Percentiles rank a stretch among this genome's conserved stretches.
These are phyloP conservation scores for Macaria liturata DNA, from an alignment of 2,888 invertebrate species.

Conservation along the genomic window DNA sequence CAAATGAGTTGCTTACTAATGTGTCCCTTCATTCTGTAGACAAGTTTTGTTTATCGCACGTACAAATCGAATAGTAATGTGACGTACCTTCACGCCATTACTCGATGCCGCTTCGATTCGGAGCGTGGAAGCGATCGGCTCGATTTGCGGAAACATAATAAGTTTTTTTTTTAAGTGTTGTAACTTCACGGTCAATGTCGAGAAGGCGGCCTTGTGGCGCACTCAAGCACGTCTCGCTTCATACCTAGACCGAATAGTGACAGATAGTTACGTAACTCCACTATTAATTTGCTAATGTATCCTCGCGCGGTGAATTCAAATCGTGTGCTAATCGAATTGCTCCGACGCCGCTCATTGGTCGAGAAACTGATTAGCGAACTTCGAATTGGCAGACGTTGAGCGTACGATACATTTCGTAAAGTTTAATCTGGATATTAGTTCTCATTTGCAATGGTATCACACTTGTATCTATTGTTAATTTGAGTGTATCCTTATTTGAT, in stretches of 20 bases:
- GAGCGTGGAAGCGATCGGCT: slow-evolving; percentile 52
- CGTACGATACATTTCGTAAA: slow-evolving; percentile 23
- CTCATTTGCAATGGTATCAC: slow-evolving; percentile 2
- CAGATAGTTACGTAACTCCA: slow-evolving; percentile 66
- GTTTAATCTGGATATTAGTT: slow-evolving; percentile 16
- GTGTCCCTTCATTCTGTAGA: not conserved
- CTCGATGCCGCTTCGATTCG: slow-evolving; percentile 47
- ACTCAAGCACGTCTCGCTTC: slow-evolving; percentile 64
- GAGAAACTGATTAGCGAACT: slow-evolving; percentile 42
- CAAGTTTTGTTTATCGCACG: slow-evolving; percentile 20
- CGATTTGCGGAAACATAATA: slow-evolving; percentile 77
- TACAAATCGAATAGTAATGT: slow-evolving; percentile 26
- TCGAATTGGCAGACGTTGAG: slow-evolving; percentile 32
- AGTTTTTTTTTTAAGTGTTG: slow-evolving; percentile 63
- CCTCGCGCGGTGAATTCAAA: slow-evolving; percentile 50
- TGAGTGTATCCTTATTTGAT: too few species aligned
- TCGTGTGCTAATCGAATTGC: slow-evolving; percentile 47
- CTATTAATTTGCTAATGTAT: slow-evolving; percentile 66
- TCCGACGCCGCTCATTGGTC: slow-evolving; percentile 40
- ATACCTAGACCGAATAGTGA: slow-evolving; percentile 60
- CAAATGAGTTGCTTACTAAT: not conserved
- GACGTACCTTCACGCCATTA: slow-evolving; percentile 42
- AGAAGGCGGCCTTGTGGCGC: slow-evolving; percentile 71
- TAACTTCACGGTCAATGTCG: slow-evolving; percentile 81
- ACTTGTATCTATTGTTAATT: not conserved